Evolutionary conservation across 2,888 invertebrate species (phyloP).

Genomic region (Rapana venosa): DNA sequence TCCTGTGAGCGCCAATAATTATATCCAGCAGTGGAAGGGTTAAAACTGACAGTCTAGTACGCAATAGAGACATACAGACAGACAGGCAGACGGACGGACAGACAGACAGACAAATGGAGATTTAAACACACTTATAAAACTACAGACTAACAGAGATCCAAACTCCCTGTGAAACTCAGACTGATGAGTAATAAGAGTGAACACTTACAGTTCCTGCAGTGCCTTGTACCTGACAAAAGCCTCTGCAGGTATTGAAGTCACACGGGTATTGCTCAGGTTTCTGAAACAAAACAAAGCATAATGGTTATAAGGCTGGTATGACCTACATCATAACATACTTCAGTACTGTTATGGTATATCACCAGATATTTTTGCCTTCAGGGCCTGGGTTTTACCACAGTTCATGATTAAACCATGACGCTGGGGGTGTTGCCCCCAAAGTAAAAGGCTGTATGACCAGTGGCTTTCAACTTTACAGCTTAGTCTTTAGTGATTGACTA

Average conservation of each 20-base stretch:
- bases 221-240: conserved; percentile 53
- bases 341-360: too few species aligned
- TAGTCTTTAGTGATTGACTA: too few species aligned
- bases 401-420: not conserved
- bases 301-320: not conserved
- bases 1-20: too few species aligned
- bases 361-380: not conserved
- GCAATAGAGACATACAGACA: not conserved
- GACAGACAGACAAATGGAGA: too few species aligned
- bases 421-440: not conserved
- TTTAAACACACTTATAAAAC: too few species aligned
- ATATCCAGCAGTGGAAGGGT: too few species aligned
- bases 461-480: too few species aligned
- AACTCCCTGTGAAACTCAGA: too few species aligned
- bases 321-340: not conserved
- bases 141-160: not conserved
- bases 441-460: too few species aligned
- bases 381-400: not conserved
- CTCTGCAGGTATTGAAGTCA: conserved; percentile 47
- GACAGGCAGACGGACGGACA: not conserved
- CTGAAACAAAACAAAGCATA: conserved; percentile 44
- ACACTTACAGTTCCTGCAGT: conserved; percentile 58
- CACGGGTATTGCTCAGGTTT: conserved; percentile 59
- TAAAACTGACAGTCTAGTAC: too few species aligned
- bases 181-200: not conserved